Base-by-base conservation (phyloP, 2,113 vertebrate genomes). In the Oncorhynchus mykiss region DNA sequence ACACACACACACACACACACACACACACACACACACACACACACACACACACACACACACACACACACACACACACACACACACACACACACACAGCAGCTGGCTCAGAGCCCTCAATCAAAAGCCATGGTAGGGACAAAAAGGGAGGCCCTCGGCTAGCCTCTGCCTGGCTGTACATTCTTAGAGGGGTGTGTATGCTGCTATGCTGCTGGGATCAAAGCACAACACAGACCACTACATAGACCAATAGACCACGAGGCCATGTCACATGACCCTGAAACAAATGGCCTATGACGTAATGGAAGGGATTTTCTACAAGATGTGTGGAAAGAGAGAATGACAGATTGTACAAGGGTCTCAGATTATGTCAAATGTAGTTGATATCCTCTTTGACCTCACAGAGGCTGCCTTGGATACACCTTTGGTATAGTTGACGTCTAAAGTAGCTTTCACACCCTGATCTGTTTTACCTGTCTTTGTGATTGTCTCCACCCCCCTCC, bases 1-100 rank as follows among this genome's bases (percentile, higher is more conserved):
- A 3, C 89, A 89, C 45, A 87, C 92, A 34, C 87, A 85, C 71
- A 90, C 92, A 83, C 82, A 90, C 78, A 80, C 86, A 3, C 76
- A 39, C 16, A 60, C 57, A 3, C 89, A 90, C 45, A 87, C 92
- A 45, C 87, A 85, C 71, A 90, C 92, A 83, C 81, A 90, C 78
- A 80, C 86, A 3, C 76, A 39, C 16, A 60, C 59, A 3, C 89
- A 90, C 45, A 87, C 92, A 39, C 87, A 84, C 71, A 90, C 92
- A 83, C 82, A 90, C 78, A 80, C n/a, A n/a, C n/a, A n/a, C n/a
- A n/a, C n/a, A n/a, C n/a, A n/a, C n/a, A n/a, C n/a, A n/a, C n/a
- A n/a, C n/a, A n/a, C n/a, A n/a, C 86, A 3, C 76, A 34, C 31
- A 7, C 31, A 22, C 59, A 20, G 72, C 88, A 80, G 49, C 74